Base-by-base conservation (phyloP, 2,888 invertebrate genomes). In the Marasmarcha lunaedactyla region DNA sequence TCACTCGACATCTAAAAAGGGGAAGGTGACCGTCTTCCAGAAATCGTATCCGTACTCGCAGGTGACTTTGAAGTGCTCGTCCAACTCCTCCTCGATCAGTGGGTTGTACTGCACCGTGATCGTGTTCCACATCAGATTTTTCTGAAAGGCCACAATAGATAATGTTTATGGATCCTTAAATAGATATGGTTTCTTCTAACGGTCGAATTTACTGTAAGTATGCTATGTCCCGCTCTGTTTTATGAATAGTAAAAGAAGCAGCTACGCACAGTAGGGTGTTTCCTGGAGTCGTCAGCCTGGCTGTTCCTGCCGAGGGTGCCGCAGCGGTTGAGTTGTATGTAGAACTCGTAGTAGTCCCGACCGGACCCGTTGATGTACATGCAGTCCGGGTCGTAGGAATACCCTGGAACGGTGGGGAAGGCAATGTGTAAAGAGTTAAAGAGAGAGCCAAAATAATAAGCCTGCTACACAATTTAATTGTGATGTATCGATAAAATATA, bases 91-190 rank as follows among this genome's bases (percentile, higher is more conserved):
- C 63, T 96, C 96, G 42, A 96, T 96, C 50, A 96, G 71, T 0
- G 95, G 88, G 74, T 95, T 96, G 74, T 96, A 96, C 66, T 96
- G 96, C 39, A 96, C 95, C 2, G 95, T 96, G 39, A 96, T 92
- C 0, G 96, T 96, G 68, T 96, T 96, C 95, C 95, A 96, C 96
- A 96, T 96, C 55, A 95, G 89, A 69, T 95, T 95, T 87, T 95
- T 93, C 93, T 93, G 81, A 47, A 44, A 42, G 43, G 25, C 25
- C 6, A 9, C n/a, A n/a, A n/a, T n/a, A n/a, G n/a, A n/a, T n/a
- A n/a, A n/a, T n/a, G n/a, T n/a, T n/a, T n/a, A n/a, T 37, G 14
- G 14, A 38, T 47, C 9, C 43, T 33, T 2, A 10, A 12, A 33
- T 2, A 15, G n/a, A 13, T 36, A 36, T 37, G n/a, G n/a, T n/a